Conservation (phyloP, 2,113 vertebrate genomes). For the Sula dactylatra region DNA sequence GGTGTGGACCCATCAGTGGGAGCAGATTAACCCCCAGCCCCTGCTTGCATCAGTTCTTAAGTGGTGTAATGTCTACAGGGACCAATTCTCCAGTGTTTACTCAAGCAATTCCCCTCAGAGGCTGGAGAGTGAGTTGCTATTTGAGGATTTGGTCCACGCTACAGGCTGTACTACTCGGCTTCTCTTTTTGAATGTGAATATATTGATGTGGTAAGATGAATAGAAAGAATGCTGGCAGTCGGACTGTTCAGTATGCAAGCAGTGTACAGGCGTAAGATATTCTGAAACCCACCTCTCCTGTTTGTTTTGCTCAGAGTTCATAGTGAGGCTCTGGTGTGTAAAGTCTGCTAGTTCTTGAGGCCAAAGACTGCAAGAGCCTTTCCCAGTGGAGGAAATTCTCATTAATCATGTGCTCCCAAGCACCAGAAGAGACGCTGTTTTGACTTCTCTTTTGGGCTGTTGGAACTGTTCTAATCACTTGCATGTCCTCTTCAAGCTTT, state of each 20-base stretch:
- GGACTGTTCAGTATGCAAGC: neutral
- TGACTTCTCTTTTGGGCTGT: neutral
- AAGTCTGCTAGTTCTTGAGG: constrained; percentile 12
- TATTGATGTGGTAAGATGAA: neutral
- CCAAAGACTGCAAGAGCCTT: constrained; percentile 18
- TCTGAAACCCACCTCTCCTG: neutral
- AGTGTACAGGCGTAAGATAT: neutral
- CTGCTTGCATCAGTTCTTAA: neutral
- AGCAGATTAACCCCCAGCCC: neutral
- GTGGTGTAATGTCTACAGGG: neutral
- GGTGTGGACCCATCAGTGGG: neutral
- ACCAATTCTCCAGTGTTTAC: neutral
- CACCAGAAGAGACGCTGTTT: constrained; percentile 24
- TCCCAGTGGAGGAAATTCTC: constrained; percentile 20
- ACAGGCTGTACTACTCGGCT: neutral
- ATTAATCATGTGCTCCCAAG: constrained; percentile 40
- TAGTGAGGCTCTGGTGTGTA: neutral
- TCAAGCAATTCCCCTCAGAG: neutral
- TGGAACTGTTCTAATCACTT: constrained; percentile 35
- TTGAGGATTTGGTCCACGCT: neutral
- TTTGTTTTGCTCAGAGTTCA: constrained; percentile 23
- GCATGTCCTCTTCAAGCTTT: constrained; percentile 5
- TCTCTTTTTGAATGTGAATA: neutral
- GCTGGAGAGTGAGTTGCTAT: neutral
- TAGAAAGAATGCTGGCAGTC: neutral